Percentiles rank a stretch among this genome's conserved stretches.
Conservation (phyloP, 2,113 vertebrate species). For the Lepidothrix coronata region DNA sequence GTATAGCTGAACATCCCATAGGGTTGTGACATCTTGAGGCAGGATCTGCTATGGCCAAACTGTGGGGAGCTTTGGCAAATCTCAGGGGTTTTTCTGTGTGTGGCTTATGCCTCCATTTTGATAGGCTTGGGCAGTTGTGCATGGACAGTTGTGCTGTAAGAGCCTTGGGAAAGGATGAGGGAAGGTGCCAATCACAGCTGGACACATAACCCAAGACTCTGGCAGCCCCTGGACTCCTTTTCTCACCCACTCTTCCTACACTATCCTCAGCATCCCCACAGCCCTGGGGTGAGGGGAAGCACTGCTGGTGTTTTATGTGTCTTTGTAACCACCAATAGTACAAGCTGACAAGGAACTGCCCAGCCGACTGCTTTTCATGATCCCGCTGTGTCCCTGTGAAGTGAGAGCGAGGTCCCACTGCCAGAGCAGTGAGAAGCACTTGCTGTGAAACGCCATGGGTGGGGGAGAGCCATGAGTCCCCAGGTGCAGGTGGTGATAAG, state of each 20-base stretch:
- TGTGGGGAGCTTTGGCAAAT: not conserved
- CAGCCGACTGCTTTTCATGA: not conserved
- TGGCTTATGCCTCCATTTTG: not conserved
- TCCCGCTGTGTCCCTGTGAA: not conserved
- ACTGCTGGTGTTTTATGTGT: not conserved
- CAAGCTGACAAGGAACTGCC: not conserved
- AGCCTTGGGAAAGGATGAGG: not conserved
- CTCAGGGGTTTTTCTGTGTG: not conserved
- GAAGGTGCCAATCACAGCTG: not conserved
- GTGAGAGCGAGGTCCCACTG: not conserved
- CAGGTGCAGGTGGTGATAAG: not conserved
- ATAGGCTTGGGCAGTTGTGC: not conserved
- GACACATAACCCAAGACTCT: not conserved
- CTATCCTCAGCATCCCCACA: not conserved
- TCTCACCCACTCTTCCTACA: not conserved
- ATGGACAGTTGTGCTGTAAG: not conserved
- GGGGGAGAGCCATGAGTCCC: rapidly evolving
- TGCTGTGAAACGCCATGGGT: not conserved
- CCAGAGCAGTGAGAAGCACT: not conserved
- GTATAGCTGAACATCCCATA: not conserved
- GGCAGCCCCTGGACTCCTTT: not conserved
- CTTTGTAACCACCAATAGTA: not conserved
- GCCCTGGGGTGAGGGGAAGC: not conserved
- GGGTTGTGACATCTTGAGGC: not conserved
- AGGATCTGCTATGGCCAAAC: not conserved